Conservation (phyloP, 2,888 invertebrate genomes). For the Polyommatus icarus region DNA sequence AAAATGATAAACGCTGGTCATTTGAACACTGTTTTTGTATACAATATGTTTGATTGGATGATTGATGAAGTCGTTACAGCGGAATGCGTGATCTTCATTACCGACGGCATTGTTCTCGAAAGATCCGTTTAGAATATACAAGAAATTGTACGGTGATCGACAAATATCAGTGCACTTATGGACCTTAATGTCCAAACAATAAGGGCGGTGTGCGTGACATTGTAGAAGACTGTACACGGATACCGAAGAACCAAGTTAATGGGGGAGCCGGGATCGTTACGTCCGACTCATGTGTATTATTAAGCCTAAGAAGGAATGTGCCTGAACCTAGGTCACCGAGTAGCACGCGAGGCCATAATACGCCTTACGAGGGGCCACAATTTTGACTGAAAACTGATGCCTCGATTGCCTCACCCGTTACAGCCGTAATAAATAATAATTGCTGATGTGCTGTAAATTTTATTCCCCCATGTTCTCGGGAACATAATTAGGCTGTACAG, state of each 20-base stretch:
- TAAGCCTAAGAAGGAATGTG: constrained; percentile 76
- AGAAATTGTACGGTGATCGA: constrained; percentile 26
- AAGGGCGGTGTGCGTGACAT: background rate
- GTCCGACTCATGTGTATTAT: constrained; percentile 73
- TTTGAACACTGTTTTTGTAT: constrained; percentile 27
- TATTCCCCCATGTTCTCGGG: background rate
- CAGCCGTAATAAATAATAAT: constrained; percentile 25
- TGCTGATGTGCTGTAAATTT: constrained; percentile 19
- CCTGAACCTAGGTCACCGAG: constrained; percentile 67
- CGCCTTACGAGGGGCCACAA: constrained; percentile 43
- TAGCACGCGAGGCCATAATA: constrained; percentile 54
- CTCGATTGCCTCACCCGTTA: constrained; percentile 39
- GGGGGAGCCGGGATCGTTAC: constrained; percentile 71
- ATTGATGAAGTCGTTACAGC: constrained; percentile 35
- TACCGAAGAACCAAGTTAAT: constrained; percentile 56
- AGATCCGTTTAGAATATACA: constrained; percentile 35
- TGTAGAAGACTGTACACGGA: constrained; percentile 12
- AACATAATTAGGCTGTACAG: background rate
- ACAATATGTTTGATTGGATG: constrained; percentile 27
- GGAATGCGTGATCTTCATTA: constrained; percentile 39
- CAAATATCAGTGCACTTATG: background rate
- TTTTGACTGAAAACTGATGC: constrained; percentile 40
- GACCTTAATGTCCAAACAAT: constrained; percentile 12
- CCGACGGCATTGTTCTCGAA: constrained; percentile 37
- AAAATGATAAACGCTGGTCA: constrained; percentile 13